A percentile compares a stretch with the other conserved stretches of the same genome.
Evolutionary conservation across 2,797 vertebrate genomes (phyloP).

Genomic region (Mareca penelope): DNA sequence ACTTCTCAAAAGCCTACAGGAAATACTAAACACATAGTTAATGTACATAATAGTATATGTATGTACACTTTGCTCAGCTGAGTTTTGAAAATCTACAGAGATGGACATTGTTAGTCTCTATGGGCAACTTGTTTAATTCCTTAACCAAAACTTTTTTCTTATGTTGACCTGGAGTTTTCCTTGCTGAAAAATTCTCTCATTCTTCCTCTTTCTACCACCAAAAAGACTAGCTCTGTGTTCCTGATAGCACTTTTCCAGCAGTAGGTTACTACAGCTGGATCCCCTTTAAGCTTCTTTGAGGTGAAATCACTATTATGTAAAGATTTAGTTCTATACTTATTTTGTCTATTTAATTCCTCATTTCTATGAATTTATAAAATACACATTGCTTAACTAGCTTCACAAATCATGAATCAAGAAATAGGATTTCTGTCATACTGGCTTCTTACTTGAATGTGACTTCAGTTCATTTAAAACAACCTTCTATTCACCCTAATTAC

Average conservation of each 20-base stretch:
- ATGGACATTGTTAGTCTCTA: not conserved
- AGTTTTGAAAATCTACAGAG: not conserved
- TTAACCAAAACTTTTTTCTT: not conserved
- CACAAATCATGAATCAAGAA: constrained; percentile 14
- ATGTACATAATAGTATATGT: not conserved
- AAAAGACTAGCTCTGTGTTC: not conserved
- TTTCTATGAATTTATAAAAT: not conserved
- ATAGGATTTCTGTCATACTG: not conserved
- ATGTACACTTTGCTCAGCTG: not conserved
- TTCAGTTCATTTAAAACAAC: not conserved
- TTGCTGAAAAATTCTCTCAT: not conserved
- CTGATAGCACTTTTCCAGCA: not conserved
- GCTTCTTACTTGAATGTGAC: not conserved
- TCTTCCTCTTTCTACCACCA: not conserved
- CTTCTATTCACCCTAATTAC: not conserved
- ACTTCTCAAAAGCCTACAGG: not conserved
- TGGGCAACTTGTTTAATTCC: not conserved
- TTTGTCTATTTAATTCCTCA: not conserved
- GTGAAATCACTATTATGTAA: not conserved
- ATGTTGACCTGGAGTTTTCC: not conserved
- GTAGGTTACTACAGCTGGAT: not conserved
- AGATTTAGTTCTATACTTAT: not conserved
- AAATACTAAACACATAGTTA: not conserved
- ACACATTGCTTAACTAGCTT: not conserved
- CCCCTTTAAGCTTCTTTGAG: not conserved